Conservation (phyloP, 2,888 invertebrate genomes). For the Monopis laevigella region DNA sequence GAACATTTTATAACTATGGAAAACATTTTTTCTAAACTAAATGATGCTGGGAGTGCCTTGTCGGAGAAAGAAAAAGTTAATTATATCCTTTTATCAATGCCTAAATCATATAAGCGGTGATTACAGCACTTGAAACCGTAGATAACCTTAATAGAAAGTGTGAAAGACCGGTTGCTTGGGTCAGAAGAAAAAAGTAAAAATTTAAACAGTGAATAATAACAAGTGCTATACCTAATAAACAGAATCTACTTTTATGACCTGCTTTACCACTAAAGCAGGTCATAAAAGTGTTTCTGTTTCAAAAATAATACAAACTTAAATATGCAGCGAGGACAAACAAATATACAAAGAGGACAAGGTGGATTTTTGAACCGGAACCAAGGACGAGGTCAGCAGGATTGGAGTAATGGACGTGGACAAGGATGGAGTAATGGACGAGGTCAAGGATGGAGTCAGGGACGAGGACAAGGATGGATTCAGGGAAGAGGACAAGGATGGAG, state of each 20-base stretch:
- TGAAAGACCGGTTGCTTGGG: slow-evolving; percentile 14
- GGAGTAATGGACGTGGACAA: background rate
- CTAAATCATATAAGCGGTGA: background rate
- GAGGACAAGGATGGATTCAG: background rate
- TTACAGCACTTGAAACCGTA: background rate
- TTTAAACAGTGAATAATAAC: background rate
- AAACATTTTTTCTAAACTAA: background rate
- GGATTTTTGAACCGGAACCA: background rate
- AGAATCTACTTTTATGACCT: no score
- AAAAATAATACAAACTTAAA: background rate
- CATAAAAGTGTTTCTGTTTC: no score
- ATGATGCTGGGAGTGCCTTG: background rate
- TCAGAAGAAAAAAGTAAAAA: slow-evolving; percentile 15
- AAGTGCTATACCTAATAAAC: background rate
- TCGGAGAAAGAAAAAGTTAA: slow-evolving; percentile 2
- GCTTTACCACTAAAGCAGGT: no score
- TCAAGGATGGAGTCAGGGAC: background rate
- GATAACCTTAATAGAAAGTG: slow-evolving; percentile 1
- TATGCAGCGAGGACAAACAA: background rate
- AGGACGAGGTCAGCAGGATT: background rate
- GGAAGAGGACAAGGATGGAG: background rate
- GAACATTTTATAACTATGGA: background rate
- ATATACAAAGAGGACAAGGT: background rate
- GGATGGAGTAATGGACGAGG: background rate
- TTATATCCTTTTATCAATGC: slow-evolving; percentile 6